Base-by-base conservation (phyloP, 2,888 invertebrate genomes). In the Tanytarsus gracilentus region DNA sequence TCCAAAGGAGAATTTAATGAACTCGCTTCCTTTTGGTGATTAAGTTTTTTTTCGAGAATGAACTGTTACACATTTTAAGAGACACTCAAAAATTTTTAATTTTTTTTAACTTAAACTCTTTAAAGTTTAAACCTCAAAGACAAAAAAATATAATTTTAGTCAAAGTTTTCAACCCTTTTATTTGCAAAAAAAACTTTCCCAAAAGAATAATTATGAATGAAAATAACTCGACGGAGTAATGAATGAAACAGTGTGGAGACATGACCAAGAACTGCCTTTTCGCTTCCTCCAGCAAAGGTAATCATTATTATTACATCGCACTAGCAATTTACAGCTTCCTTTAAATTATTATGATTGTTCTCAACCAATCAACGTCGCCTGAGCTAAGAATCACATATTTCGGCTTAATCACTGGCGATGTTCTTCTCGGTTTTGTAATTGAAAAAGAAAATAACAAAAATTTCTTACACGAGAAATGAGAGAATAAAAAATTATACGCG, bases 281-380 rank as follows among this genome's bases (percentile, higher is more conserved):
- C 14, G 36, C 36, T 36, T 16, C 11, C 21, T 25, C 14, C 23
- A 14, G 56, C 27, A 44, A 40, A 23, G 14, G 44, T 48, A 58
- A 48, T 48, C 27, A 58, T 58, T 58, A n/a, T n/a, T n/a, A 48
- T 58, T 58, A 58, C 33, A 53, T 21, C 33, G 44, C 33, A 39
- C 58, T 40, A 48, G 48, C 58, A 58, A 58, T 58, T 58, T 58
- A 58, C 58, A 58, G 58, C 58, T 58, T 58, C 58, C 58, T 58
- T 58, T 48, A 58, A 58, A 58, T 48, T 58, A 48, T 44, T 48
- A 30, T 58, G 44, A 58, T 58, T 58, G 58, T 58, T 27, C 29
- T 48, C 58, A 23, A 58, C 58, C 58, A 58, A 58, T 58, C 58
- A 39, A 25, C 25, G 16, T 18, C 55, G 40, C 26, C 40, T 27